Evolutionary conservation across 2,888 invertebrate species (phyloP).

Genomic region (Eulithis prunata): DNA sequence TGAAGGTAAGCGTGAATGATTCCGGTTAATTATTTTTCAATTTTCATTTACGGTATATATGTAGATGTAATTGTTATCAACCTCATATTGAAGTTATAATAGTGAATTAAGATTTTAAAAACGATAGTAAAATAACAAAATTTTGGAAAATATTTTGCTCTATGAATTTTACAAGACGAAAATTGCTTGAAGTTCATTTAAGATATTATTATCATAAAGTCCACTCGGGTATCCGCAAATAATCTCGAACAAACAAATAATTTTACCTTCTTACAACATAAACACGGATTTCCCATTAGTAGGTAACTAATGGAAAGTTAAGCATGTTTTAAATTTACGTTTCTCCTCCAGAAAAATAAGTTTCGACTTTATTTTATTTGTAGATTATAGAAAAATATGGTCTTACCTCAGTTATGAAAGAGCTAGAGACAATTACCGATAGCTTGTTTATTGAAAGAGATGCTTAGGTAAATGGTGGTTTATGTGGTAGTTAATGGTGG

Average conservation of each 20-base stretch:
- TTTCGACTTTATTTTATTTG: too few species aligned
- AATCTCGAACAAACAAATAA: constrained; percentile 32
- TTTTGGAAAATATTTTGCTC: too few species aligned
- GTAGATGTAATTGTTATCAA: too few species aligned
- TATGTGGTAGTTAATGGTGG: too few species aligned
- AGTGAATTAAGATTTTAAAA: too few species aligned
- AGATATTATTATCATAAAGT: constrained; percentile 15
- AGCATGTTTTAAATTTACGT: constrained; percentile 31
- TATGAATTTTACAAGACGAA: constrained; percentile 6
- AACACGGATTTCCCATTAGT: constrained; percentile 30
- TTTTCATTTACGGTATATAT: background rate
- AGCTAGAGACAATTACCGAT: too few species aligned
- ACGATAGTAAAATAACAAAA: too few species aligned
- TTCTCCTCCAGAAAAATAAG: constrained; percentile 28
- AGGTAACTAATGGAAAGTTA: constrained; percentile 12
- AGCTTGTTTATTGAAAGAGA: too few species aligned
- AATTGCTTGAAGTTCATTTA: constrained; percentile 14
- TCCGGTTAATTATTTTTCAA: constrained; percentile 9
- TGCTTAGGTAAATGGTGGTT: too few species aligned
- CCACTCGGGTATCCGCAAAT: constrained; percentile 22
- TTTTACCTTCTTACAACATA: constrained; percentile 26
- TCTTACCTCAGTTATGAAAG: too few species aligned
- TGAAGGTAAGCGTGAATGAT: constrained; percentile 10
- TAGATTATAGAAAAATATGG: too few species aligned
- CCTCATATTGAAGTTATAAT: too few species aligned